Base-by-base conservation (phyloP, 35 echinoderm and acorn worm species). In the Hemicentrotus pulcherrimus region DNA sequence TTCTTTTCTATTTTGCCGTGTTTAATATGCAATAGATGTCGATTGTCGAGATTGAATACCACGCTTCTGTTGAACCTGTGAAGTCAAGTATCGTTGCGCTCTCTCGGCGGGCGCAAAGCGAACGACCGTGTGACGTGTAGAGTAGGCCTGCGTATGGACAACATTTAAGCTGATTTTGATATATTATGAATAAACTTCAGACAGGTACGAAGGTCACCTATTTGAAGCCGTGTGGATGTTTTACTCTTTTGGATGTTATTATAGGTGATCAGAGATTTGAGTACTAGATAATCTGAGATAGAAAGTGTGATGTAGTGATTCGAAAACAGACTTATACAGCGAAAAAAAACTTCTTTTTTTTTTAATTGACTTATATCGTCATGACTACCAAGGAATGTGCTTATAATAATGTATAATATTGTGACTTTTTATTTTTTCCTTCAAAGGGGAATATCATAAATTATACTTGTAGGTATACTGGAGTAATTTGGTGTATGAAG, bases 11-110 rank as follows among this genome's bases (percentile, higher is more conserved):
- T 86, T 86, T 90, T 90, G 88, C 88, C 0, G 88, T 90, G 88
- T 33, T 46, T 90, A 15, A 90, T 90, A 90, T 90, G 88, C 88
- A 90, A 90, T 90, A 90, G 88, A 90, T 90, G 88, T 90, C 88
- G 32, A 28, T 32, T 90, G 88, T 90, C 88, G 32, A 28, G 65
- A 78, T 78, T 78, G 65, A 78, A 78, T 78, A 78, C 4, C 65
- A 78, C n/a, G 65, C 65, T 78, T 78, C 65, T 78, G 22, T 78
- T 78, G 22, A 78, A 78, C 65, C 65, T n/a, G 65, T 78, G 65
- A 6, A 78, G 65, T 78, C 2, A n/a, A 78, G 19, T 78, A 78
- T 78, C 28, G 19, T 78, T 78, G 22, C 65, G 65, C 28, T 78
- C 6, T 28, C 22, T 78, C 19, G 65, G 28, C 65, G 65, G 65